A percentile compares a stretch with the other conserved stretches of the same genome.
Conservation (phyloP, 2,888 invertebrate species). For the Zelleria hepariella region DNA sequence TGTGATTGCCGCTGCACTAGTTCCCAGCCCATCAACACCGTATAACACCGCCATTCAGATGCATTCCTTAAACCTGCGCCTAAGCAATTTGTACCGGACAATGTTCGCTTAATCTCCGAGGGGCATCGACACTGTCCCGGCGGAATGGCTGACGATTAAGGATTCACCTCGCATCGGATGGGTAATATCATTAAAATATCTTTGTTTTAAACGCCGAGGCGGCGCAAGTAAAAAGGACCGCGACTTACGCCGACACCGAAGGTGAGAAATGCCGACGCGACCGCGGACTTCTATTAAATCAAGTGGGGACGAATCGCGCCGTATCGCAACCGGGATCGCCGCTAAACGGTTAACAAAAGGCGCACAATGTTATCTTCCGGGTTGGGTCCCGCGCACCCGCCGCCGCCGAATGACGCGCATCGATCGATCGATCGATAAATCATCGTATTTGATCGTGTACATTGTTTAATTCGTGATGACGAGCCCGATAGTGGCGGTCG, state of each 20-base stretch:
- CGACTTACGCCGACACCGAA: constrained; percentile 39
- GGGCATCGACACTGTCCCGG: constrained; percentile 61
- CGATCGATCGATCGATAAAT: constrained; percentile 34
- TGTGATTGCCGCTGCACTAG: constrained; percentile 62
- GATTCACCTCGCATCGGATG: constrained; percentile 64
- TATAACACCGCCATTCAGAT: constrained; percentile 34
- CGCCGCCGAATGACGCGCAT: constrained; percentile 25
- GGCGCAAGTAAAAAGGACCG: constrained; percentile 48
- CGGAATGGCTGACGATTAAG: constrained; percentile 55
- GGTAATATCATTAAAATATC: constrained; percentile 71
- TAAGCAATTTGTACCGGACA: constrained; percentile 62
- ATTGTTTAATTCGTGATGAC: constrained; percentile 67
- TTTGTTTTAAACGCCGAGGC: constrained; percentile 63
- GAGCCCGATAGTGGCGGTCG: constrained; percentile 52
- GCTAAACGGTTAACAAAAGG: constrained; percentile 2
- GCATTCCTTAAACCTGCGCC: constrained; percentile 54
- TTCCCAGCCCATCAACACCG: constrained; percentile 40
- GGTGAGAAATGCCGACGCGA: constrained; percentile 62
- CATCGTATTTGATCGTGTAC: constrained; percentile 60
- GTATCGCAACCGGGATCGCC: constrained; percentile 30
- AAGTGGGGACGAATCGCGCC: constrained; percentile 36
- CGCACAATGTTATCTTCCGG: constrained; percentile 22
- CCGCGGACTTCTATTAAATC: constrained; percentile 39
- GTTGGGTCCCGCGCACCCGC: constrained; percentile 20
- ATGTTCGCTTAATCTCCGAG: constrained; percentile 43